Conservation (phyloP, 1,140 invertebrate species). For the Heliconius eleuchia region DNA sequence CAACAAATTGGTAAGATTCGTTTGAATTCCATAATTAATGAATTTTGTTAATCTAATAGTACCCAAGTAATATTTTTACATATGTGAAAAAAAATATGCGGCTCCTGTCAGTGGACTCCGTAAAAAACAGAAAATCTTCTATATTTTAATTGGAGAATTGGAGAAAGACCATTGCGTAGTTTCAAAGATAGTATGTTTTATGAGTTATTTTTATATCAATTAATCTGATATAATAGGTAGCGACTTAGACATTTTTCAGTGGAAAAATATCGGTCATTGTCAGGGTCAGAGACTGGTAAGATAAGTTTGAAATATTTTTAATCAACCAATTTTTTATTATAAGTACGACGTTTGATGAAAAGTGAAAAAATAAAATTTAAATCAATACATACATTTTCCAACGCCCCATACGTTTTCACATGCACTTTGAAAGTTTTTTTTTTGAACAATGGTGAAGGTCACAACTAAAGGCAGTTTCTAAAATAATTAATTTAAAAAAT, state of each 20-base stretch:
- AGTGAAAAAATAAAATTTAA: neutral
- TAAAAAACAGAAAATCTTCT: too few relatives aligned
- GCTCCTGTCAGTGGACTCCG: too few relatives aligned
- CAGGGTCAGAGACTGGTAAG: neutral
- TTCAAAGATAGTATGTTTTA: neutral
- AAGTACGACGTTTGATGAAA: too few relatives aligned
- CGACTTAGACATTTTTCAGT: neutral
- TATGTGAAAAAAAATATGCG: too few relatives aligned
- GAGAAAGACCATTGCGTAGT: neutral
- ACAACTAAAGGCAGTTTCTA: neutral
- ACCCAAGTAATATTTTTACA: too few relatives aligned
- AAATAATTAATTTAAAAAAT: neutral
- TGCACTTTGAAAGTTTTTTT: constrained; percentile 2
- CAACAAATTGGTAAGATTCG: too few relatives aligned
- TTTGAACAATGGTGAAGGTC: neutral
- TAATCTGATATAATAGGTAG: neutral
- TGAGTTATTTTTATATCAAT: neutral
- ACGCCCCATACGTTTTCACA: constrained; percentile 17
- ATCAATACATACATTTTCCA: constrained; percentile 14
- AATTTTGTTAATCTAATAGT: too few relatives aligned
- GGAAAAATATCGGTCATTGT: neutral
- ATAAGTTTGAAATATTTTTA: neutral
- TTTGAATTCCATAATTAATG: too few relatives aligned
- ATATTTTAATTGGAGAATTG: too few relatives aligned
- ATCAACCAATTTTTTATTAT: too few relatives aligned